Evolutionary conservation across 2,113 vertebrate genomes (phyloP).

Genomic region (Ondatra zibethicus): DNA sequence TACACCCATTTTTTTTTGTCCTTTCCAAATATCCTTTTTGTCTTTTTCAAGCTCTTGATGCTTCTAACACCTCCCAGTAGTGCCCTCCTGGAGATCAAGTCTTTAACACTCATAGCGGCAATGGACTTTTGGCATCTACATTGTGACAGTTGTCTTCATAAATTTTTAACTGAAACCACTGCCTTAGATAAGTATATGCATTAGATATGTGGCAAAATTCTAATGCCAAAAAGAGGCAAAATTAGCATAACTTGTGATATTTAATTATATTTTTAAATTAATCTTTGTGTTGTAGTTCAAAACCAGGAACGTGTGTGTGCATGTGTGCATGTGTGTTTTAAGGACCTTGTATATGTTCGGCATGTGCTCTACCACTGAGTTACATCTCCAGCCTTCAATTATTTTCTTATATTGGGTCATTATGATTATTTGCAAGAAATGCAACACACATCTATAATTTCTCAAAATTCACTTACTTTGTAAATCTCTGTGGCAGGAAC

Average conservation of each 20-base stretch:
- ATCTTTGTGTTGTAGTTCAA: neutral
- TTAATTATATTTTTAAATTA: neutral
- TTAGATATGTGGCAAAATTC: neutral
- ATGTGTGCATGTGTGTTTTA: neutral
- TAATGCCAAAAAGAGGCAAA: neutral
- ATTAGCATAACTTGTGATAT: neutral
- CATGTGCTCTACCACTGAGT: neutral
- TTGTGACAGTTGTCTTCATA: neutral
- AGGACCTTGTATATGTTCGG: neutral
- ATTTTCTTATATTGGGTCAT: neutral
- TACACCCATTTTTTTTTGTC: neutral
- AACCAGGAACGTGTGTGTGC: neutral
- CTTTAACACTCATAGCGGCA: neutral
- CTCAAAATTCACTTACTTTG: constrained; percentile 9
- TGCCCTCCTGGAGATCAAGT: neutral
- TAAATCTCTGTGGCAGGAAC: neutral
- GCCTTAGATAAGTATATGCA: neutral
- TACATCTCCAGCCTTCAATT: neutral
- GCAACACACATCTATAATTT: neutral
- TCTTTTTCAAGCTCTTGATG: neutral
- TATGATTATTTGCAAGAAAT: neutral
- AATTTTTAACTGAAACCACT: neutral
- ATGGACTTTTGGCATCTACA: neutral
- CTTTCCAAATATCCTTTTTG: neutral
- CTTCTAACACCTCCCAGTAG: neutral